Base-by-base conservation (phyloP, 2,113 vertebrate genomes). In the Puffinus mauretanicus region DNA sequence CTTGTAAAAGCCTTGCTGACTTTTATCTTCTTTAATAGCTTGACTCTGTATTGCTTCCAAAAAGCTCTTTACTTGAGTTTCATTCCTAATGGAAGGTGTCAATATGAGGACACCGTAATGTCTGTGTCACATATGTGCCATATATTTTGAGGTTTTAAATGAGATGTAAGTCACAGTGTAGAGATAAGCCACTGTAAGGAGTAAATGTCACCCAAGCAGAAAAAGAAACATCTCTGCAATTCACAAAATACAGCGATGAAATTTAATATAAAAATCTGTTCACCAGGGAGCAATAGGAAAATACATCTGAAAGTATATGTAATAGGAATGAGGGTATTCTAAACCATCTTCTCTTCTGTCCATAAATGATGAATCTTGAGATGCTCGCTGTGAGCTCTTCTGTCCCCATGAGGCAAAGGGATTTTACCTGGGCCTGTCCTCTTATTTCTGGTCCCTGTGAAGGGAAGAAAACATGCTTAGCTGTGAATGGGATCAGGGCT, bases 21-120 rank as follows among this genome's bases (percentile, higher is more conserved):
- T 90, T 94, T 87, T 67, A 72, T 82, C 25, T 89, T 91, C 69
- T 72, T 94, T 82, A 89, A n/a, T 66, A 89, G 42, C 61, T 83
- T 93, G 46, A 73, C n/a, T 77, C 42, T 85, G 14, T 55, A 32
- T 89, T 76, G 30, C 65, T 66, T 82, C 27, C 27, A 77, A 34
- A 92, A 71, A 78, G 6, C 57, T 82, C 44, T 93, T 77, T 62
- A 44, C 16, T 69, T 82, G 66, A 72, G 66, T 72, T 89, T 87
- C 36, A 58, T 70, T 82, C 52, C 57, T 1, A 2, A 54, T 61
- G 42, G 42, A 34, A 38, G 64, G 61, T 46, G 70, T 82, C 65
- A 61, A 13, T 38, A 88, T 73, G 40, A 79, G 65, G 58, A 76
- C 15, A 38, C 13, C 67, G 25, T 44, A 61, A 52, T 24, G 32